These are phyloP conservation scores for Peromyscus nudipes DNA, from an alignment of 2,797 vertebrate genomes.

Conservation along the genomic window DNA sequence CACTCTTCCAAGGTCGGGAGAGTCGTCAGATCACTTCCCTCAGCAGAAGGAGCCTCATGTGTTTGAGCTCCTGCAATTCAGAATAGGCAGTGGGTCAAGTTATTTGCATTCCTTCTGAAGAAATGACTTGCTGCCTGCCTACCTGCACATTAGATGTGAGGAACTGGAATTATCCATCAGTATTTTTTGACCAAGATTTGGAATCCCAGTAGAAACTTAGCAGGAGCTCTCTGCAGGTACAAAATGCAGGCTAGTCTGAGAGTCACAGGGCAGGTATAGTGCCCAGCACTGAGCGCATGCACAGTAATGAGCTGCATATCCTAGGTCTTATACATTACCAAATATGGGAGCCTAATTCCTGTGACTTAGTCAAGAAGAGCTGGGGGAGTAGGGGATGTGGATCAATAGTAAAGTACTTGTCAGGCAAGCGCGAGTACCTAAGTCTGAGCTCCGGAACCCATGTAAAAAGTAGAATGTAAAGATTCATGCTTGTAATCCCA, in stretches of 20 bases:
- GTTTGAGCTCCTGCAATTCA: background rate
- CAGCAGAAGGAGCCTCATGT: background rate
- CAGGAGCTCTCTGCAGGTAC: background rate
- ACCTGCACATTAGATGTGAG: background rate
- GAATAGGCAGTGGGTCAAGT: background rate
- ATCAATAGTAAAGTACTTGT: background rate
- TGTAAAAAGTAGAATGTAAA: no score
- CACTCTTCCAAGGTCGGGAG: conserved; percentile 30
- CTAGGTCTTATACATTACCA: background rate
- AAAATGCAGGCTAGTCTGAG: background rate
- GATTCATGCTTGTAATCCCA: background rate
- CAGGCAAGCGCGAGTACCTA: background rate
- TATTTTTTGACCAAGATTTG: background rate
- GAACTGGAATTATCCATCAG: background rate
- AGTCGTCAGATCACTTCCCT: conserved; percentile 24
- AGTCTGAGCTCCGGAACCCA: background rate
- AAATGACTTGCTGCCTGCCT: background rate
- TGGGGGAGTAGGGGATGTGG: background rate
- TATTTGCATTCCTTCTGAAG: background rate
- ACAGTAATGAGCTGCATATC: rapidly evolving
- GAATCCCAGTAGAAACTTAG: background rate
- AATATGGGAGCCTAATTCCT: background rate
- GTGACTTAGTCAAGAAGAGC: background rate
- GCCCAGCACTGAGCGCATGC: background rate
- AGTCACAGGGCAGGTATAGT: background rate